These are phyloP conservation scores for Coelinius sp. DNA, from an alignment of 2,888 invertebrate genomes.

Conservation along the genomic window DNA sequence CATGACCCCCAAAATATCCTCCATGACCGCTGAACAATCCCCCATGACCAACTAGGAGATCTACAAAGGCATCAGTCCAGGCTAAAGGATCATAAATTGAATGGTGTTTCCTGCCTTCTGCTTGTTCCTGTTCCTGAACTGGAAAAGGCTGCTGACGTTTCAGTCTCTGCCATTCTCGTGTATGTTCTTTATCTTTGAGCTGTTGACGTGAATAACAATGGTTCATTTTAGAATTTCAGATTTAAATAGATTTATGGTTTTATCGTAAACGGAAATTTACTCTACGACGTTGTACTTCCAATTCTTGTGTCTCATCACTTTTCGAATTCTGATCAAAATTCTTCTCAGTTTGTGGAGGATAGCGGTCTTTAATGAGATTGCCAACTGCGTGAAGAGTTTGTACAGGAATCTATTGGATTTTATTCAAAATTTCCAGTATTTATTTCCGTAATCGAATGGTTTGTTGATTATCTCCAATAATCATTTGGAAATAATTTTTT, in stretches of 20 bases:
- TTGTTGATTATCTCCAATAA: no score
- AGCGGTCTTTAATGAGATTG: slow-evolving; percentile 56
- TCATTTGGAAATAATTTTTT: no score
- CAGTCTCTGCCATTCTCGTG: slow-evolving; percentile 31
- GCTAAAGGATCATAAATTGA: slow-evolving; percentile 9
- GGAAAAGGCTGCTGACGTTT: slow-evolving; percentile 48
- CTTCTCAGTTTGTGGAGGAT: slow-evolving; percentile 48
- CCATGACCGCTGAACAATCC: slow-evolving; percentile 32
- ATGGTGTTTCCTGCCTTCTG: slow-evolving; percentile 28
- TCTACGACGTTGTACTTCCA: slow-evolving; percentile 25
- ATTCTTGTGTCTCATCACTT: slow-evolving; percentile 41
- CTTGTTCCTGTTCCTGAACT: slow-evolving; percentile 47
- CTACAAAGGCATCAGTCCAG: slow-evolving; percentile 30
- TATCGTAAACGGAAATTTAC: background rate
- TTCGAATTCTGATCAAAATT: slow-evolving; percentile 42
- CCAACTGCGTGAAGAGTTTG: slow-evolving; percentile 62
- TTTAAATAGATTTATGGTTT: background rate
- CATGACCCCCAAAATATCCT: slow-evolving; percentile 10
- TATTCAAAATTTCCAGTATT: background rate
- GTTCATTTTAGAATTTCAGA: background rate
- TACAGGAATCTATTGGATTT: slow-evolving; percentile 59
- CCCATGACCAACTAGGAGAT: slow-evolving; percentile 48
- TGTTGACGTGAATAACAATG: slow-evolving; percentile 32
- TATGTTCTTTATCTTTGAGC: background rate
- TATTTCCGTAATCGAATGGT: background rate